Base-by-base conservation (phyloP, 2,888 invertebrate genomes). In the Venusia cambrica region DNA sequence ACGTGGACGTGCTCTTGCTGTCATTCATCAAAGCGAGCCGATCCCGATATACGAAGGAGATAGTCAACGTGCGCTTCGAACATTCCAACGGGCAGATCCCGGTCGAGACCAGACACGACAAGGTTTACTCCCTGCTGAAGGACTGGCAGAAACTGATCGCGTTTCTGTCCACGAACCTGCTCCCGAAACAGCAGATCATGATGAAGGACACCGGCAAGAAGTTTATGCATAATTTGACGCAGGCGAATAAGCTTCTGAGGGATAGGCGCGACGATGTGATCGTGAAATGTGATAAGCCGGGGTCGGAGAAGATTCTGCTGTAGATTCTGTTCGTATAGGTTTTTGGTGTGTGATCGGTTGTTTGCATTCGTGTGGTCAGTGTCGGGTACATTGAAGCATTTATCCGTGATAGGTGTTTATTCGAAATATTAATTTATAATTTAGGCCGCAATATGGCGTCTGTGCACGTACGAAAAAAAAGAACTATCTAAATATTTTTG, bases 141-240 rank as follows among this genome's bases (percentile, higher is more conserved):
- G 84, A 87, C 38, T 85, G 80, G 79, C 74, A 84, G 43, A 81
- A 79, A 21, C 51, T 87, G 1, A 75, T 85, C 38, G 67, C 81
- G 4, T 68, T 73, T 54, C 37, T 87, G 15, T 84, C 84, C 0
- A 80, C 75, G 54, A 73, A 84, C 49, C 41, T 85, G 49, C 43
- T 80, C 6, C 80, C 85, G 1, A 78, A 75, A 38, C 63, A 63
- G 31, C 77, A 76, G 38, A 71, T 87, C 0, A 67, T 71, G 67
- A 58, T 78, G 1, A 73, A 84, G 4, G 83, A 83, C 44, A 76
- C 68, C 12, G 87, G 87, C 0, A 67, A 68, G 48, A 69, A 66
- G 41, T 79, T 87, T 26, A 48, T 83, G 14, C 84, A 84, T 2
- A 78, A 85, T 36, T 51, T 87, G 58, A 70, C 62, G 1, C 63